phyloP scores from a whole-genome alignment of 2,113 vertebrate species.

The Paramormyrops kingsleyae region DNA sequence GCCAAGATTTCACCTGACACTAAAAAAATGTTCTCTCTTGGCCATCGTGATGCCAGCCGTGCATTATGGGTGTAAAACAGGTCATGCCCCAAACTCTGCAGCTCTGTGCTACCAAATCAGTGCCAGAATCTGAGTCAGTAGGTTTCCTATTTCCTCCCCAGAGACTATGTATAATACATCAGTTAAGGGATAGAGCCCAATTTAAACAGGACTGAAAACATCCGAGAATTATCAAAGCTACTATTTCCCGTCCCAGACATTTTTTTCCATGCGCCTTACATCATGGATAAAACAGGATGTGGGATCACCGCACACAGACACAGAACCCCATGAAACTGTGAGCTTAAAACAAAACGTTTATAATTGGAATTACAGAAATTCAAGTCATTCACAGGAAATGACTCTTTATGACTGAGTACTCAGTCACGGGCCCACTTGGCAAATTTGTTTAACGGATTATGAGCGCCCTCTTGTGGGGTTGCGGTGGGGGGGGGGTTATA shows the following conservation, averaged over 20 bases:
- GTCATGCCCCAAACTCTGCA: neutral
- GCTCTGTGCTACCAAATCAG: neutral
- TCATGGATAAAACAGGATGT: conserved; percentile 24
- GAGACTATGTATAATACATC: neutral
- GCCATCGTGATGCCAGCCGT: neutral
- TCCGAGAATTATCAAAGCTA: conserved; percentile 30
- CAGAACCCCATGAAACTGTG: neutral
- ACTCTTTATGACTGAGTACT: conserved; percentile 12
- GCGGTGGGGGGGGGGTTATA: neutral
- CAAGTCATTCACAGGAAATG: conserved; percentile 34
- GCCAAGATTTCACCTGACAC: neutral
- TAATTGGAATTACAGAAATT: conserved; percentile 19
- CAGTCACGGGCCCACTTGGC: neutral
- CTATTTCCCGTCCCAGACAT: neutral
- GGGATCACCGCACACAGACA: conserved; percentile 12
- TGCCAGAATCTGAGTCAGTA: neutral
- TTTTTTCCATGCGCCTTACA: neutral
- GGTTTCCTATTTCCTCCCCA: conserved; percentile 16
- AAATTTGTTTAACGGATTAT: neutral
- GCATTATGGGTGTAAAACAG: neutral
- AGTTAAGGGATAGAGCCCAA: neutral
- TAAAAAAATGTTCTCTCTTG: neutral
- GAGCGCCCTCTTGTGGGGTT: conserved; percentile 18
- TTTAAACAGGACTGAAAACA: conserved; percentile 23
- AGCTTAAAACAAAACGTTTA: neutral